Percentiles rank a stretch among this genome's conserved stretches.
These are phyloP conservation scores for Probosciger aterrimus DNA, from an alignment of 2,113 vertebrate species.

Conservation along the genomic window DNA sequence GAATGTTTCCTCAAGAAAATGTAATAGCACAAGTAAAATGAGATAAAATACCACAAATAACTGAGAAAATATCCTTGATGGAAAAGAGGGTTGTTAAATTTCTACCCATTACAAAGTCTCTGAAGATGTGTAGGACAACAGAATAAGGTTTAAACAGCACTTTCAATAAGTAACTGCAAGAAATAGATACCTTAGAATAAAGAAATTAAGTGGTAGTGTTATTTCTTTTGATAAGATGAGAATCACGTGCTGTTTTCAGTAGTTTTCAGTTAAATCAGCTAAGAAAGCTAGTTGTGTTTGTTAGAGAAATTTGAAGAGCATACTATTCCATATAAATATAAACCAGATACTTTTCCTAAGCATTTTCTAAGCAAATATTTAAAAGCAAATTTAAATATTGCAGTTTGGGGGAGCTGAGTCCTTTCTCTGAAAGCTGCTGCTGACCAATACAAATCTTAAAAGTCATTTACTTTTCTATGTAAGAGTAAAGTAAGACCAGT, in stretches of 20 bases:
- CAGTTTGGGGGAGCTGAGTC: background rate
- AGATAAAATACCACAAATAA: background rate
- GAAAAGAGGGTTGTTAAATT: background rate
- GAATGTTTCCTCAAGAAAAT: background rate
- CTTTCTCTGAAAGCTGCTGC: background rate
- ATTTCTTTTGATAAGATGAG: background rate
- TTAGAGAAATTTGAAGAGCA: background rate
- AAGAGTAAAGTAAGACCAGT: background rate
- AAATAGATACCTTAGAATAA: background rate
- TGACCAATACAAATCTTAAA: background rate
- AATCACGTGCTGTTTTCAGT: background rate
- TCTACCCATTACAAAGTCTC: background rate
- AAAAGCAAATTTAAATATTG: background rate
- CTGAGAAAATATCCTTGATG: background rate
- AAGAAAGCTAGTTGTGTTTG: background rate
- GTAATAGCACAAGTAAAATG: background rate
- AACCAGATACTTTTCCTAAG: background rate
- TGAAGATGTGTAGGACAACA: background rate
- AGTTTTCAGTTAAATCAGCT: background rate
- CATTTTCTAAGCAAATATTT: background rate
- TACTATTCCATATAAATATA: background rate
- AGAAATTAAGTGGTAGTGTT: background rate
- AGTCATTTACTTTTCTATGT: background rate
- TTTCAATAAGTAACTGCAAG: background rate
- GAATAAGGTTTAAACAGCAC: background rate